Evolutionary conservation across 1,140 invertebrate genomes (phyloP), one percentile per base, ranked within the genome.

Genomic region (Drosophila sp.): DNA sequence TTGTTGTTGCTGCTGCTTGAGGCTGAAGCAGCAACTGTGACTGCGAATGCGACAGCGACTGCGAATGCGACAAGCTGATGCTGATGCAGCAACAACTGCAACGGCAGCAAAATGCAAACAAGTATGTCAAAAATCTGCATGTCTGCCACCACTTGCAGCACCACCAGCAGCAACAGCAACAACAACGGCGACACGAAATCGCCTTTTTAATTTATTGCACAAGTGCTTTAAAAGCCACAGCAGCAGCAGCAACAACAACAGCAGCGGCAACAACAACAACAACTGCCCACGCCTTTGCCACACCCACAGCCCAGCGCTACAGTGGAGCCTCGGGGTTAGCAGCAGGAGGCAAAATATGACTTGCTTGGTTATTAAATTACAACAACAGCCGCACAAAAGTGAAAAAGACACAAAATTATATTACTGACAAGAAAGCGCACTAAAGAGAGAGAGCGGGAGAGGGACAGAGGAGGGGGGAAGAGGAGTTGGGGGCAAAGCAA

Each of bases 81-180:
- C 72, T 71, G 82, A 34, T 76, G 81, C 73, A 69, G 82, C 65
- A 50, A 56, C 75, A 65, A 61, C 63, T 66, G 25, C 62, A 70
- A 58, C 76, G 76, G 83, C 82, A 87, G 82, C 82, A 89, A 89
- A 89, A 87, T 89, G 83, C 83, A 87, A 87, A 87, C 83, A 89
- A 89, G 83, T 87, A 87, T 87, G 83, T 87, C 83, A 87, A 87
- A 87, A 87, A 87, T 87, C 83, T 87, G 84, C 83, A 87, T 87
- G 83, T 87, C 83, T 89, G 82, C 82, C 83, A 83, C 82, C 82
- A 89, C 83, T 87, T 89, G 82, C 78, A 76, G 81, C 67, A 46
- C 16, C 50, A 58, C 62, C 83, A 69, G 51, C 76, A 62, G 29
- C 64, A 48, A 71, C 70, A 74, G 57, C 64, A 58, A 54, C 75